phyloP scores from a whole-genome alignment of 2,888 invertebrate species.

The Romanomermis culicivorax region DNA sequence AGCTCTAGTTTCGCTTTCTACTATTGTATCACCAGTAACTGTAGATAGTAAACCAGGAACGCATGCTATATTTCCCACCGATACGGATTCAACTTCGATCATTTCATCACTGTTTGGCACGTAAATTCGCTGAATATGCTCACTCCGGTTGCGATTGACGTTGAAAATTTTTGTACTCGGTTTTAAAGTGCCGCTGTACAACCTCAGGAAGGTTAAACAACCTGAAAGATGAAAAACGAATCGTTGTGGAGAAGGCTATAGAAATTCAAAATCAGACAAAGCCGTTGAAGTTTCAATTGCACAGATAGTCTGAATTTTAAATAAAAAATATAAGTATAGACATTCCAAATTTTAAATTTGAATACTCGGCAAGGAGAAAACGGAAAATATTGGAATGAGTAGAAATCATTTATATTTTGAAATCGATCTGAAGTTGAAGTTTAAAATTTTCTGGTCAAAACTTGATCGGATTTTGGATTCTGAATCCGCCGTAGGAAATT shows the following conservation, averaged over 20 bases:
- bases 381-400: no score
- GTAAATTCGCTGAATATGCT: slow-evolving; percentile 44
- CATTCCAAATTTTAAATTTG: no score
- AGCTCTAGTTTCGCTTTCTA: slow-evolving; percentile 16
- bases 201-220: slow-evolving; percentile 57
- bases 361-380: no score
- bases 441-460: no score
- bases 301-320: no score
- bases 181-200: slow-evolving; percentile 38
- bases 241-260: neutral
- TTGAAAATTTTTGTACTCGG: slow-evolving; percentile 50
- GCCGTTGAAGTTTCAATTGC: no score
- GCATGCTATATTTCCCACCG: slow-evolving; percentile 62
- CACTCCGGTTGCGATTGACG: slow-evolving; percentile 42
- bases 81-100: slow-evolving; percentile 42
- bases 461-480: no score
- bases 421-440: no score
- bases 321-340: no score
- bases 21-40: slow-evolving; percentile 38
- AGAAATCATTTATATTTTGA: no score
- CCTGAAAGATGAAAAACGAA: neutral
- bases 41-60: slow-evolving; percentile 63
- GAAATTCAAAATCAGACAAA: no score
- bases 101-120: slow-evolving; percentile 72
- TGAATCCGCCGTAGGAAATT: no score